phyloP scores from a whole-genome alignment of 2,797 vertebrate species.

The Artibeus jamaicensis region DNA sequence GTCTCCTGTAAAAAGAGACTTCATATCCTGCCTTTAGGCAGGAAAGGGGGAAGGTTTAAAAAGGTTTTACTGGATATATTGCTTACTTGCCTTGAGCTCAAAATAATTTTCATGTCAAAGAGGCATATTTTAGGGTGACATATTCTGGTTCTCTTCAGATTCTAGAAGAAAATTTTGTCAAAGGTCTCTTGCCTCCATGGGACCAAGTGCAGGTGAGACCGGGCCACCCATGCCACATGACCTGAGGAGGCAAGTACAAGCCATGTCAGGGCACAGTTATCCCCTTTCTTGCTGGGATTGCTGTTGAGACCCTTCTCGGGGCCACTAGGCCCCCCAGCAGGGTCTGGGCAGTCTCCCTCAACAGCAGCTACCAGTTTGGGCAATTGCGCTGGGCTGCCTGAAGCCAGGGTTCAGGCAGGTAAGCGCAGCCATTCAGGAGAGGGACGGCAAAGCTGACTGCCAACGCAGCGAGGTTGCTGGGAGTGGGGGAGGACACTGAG shows the following conservation, averaged over 20 bases:
- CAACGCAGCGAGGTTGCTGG: neutral
- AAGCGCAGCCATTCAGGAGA: neutral
- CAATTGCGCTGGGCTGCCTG: no score
- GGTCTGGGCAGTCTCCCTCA: neutral
- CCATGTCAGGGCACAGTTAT: neutral
- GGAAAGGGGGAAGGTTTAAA: neutral
- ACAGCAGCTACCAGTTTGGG: neutral
- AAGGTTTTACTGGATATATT: neutral
- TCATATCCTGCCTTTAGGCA: neutral
- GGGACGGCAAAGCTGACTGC: neutral
- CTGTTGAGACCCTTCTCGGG: neutral
- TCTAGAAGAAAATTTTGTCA: neutral
- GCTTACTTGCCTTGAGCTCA: neutral
- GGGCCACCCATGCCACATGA: neutral
- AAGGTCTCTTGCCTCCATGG: neutral
- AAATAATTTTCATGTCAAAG: neutral
- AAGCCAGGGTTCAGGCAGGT: neutral
- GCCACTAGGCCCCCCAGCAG: no score
- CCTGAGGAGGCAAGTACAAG: neutral
- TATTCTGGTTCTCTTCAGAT: neutral
- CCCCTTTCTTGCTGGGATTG: neutral
- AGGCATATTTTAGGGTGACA: neutral
- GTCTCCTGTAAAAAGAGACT: neutral
- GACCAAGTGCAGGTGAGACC: neutral
- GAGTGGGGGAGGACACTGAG: neutral